Conservation (phyloP, 2,113 vertebrate species). For the Macrotis lagotis region DNA sequence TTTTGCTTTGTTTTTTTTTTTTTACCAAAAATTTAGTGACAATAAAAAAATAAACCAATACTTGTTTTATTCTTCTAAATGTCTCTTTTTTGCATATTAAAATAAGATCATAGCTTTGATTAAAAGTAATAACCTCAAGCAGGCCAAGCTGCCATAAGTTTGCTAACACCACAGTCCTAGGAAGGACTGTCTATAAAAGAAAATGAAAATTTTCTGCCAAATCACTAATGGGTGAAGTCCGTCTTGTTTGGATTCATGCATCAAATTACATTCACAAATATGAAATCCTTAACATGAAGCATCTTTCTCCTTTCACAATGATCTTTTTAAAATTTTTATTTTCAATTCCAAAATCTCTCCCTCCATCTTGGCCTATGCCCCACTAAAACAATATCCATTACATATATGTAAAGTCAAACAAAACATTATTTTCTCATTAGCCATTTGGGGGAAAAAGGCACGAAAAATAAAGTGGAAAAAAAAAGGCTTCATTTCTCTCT, state of each 20-base stretch:
- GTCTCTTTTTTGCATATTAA: background rate
- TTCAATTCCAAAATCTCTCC: background rate
- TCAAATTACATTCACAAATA: constrained; percentile 37
- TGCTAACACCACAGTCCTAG: background rate
- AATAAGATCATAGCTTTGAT: background rate
- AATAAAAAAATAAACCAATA: no score
- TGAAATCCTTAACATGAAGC: constrained; percentile 19
- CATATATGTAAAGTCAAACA: background rate
- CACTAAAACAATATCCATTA: background rate
- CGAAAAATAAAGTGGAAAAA: background rate
- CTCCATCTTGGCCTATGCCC: background rate
- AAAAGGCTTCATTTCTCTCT: background rate
- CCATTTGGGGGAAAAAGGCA: no score
- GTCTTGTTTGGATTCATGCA: constrained; percentile 29
- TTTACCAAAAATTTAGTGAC: no score
- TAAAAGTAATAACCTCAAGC: background rate
- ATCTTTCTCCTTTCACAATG: background rate
- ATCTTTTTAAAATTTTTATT: background rate
- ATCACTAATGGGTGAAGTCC: constrained; percentile 27
- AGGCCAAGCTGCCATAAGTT: background rate
- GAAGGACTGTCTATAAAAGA: constrained; percentile 31
- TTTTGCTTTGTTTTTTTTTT: background rate
- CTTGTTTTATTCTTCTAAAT: background rate
- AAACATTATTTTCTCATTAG: background rate
- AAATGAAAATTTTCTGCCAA: constrained; percentile 42